Conservation (phyloP, 2,113 vertebrate species). For the Pithys albifrons region DNA sequence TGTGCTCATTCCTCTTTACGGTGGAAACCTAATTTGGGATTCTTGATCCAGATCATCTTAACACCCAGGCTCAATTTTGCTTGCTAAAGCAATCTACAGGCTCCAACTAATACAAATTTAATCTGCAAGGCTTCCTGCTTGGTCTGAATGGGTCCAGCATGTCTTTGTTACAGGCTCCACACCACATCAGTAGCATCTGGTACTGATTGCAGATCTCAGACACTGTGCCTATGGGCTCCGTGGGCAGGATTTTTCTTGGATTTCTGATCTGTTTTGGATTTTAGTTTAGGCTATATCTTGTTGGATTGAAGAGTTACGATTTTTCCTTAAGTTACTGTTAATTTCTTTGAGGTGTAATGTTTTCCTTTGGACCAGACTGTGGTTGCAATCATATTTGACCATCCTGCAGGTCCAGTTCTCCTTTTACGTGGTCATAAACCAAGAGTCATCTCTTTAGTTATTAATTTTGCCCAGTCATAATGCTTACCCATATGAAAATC, state of each 20-base stretch:
- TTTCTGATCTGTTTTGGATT: not conserved
- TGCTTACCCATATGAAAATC: not conserved
- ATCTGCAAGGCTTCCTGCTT: slow-evolving; percentile 7
- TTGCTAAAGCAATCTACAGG: slow-evolving; percentile 21
- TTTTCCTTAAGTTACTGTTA: not conserved
- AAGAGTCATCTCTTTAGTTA: not conserved
- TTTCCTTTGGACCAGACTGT: not conserved
- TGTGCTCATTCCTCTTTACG: slow-evolving; percentile 6
- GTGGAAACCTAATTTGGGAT: slow-evolving; percentile 28
- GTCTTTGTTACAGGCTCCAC: not conserved
- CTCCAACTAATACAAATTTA: slow-evolving; percentile 35
- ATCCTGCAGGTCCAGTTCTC: not conserved
- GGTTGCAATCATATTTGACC: not conserved
- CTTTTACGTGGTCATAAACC: not conserved
- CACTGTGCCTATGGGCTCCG: not conserved
- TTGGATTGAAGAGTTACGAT: not conserved
- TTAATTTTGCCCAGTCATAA: not conserved
- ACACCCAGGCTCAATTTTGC: slow-evolving; percentile 36
- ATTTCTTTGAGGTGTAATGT: not conserved
- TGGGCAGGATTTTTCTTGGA: not conserved
- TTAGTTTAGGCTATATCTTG: not conserved
- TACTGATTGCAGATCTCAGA: not conserved
- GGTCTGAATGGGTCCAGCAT: not conserved
- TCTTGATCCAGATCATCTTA: slow-evolving; percentile 39
- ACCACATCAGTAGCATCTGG: not conserved